Conservation (phyloP, 2,888 invertebrate genomes). For the Sesia apiformis region DNA sequence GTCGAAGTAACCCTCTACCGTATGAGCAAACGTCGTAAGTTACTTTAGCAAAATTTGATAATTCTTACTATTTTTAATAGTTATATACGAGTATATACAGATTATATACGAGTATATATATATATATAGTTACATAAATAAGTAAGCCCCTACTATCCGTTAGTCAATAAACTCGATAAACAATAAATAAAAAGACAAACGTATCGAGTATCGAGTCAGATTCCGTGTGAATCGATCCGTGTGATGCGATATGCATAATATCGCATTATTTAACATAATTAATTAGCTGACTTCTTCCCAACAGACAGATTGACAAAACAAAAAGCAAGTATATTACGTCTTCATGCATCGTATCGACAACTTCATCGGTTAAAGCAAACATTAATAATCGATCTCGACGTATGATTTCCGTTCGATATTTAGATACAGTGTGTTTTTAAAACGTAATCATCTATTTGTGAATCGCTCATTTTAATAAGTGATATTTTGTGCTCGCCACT, state of each 20-base stretch:
- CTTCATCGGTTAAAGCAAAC: conserved; percentile 56
- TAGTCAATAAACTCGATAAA: background rate
- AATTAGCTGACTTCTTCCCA: conserved; percentile 42
- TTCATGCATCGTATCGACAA: conserved; percentile 56
- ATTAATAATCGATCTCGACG: conserved; percentile 59
- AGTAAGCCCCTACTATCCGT: too few relatives aligned
- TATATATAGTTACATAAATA: too few relatives aligned
- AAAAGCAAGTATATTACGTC: conserved; percentile 52
- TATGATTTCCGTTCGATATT: conserved; percentile 52
- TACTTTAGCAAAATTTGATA: too few relatives aligned
- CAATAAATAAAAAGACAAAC: background rate
- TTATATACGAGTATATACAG: too few relatives aligned
- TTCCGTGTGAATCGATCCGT: conserved; percentile 37
- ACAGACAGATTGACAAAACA: conserved; percentile 63
- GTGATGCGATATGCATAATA: conserved; percentile 67
- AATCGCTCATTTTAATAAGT: background rate
- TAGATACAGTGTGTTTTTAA: conserved; percentile 28
- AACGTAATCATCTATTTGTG: background rate
- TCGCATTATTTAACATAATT: conserved; percentile 67
- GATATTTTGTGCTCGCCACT: too few relatives aligned
- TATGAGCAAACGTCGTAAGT: too few relatives aligned
- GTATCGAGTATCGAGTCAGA: conserved; percentile 12
- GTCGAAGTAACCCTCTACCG: too few relatives aligned
- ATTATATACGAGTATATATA: too few relatives aligned
- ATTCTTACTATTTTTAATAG: too few relatives aligned